phyloP scores from a whole-genome alignment of 2,888 invertebrate genomes.

The Mythimna albipuncta region DNA sequence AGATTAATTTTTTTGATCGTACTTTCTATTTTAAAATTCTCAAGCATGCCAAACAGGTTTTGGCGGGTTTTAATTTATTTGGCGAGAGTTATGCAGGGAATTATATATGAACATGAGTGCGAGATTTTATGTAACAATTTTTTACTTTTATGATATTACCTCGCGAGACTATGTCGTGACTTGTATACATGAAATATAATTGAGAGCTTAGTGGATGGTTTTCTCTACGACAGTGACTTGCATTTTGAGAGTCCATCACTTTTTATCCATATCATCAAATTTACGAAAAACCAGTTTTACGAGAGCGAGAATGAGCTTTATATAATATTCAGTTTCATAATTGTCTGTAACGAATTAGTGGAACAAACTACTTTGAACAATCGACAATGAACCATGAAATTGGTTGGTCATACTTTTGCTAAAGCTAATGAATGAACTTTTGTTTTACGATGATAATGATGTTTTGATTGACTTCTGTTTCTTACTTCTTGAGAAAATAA shows the following conservation, averaged over 20 bases:
- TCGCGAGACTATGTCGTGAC: slow-evolving; percentile 56
- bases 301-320: slow-evolving; percentile 65
- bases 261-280: slow-evolving; percentile 53
- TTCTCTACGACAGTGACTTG: slow-evolving; percentile 57
- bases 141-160: slow-evolving; percentile 72
- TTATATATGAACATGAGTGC: slow-evolving; percentile 70
- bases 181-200: slow-evolving; percentile 56
- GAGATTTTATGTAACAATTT: slow-evolving; percentile 78
- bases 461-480: slow-evolving; percentile 49
- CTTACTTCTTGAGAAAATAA: slow-evolving; percentile 30
- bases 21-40: slow-evolving; percentile 85
- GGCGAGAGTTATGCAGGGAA: slow-evolving; percentile 76
- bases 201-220: slow-evolving; percentile 55
- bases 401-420: slow-evolving; percentile 41
- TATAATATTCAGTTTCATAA: slow-evolving; percentile 69
- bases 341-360: slow-evolving; percentile 60
- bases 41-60: slow-evolving; percentile 72
- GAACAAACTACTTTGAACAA: slow-evolving; percentile 47
- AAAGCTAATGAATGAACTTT: slow-evolving; percentile 33
- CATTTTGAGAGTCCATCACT: slow-evolving; percentile 35
- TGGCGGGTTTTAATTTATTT: slow-evolving; percentile 77
- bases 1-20: slow-evolving; percentile 63
- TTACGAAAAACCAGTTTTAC: slow-evolving; percentile 69
- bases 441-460: slow-evolving; percentile 50
- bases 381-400: slow-evolving; percentile 49